A percentile compares a stretch with the other conserved stretches of the same genome.
Evolutionary conservation across 2,888 invertebrate genomes (phyloP).

Genomic region (Busseola fusca): DNA sequence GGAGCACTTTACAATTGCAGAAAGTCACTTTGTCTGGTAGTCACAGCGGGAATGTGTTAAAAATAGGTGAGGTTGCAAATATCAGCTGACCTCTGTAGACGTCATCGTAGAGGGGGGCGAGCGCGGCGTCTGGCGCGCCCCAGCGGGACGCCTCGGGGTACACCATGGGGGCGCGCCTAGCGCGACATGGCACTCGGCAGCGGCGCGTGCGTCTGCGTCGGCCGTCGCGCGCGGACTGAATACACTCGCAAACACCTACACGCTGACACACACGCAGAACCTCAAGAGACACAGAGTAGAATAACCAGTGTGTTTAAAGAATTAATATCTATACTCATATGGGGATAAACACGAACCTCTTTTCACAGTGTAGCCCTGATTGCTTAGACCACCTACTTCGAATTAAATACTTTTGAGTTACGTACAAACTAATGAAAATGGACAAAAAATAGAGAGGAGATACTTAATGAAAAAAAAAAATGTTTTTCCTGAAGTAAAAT

Average conservation of each 20-base stretch:
- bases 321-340: slow-evolving; percentile 31
- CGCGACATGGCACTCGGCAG: slow-evolving; percentile 77
- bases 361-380: slow-evolving; percentile 18
- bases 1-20: slow-evolving; percentile 61
- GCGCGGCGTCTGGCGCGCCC: slow-evolving; percentile 90
- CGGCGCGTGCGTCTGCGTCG: slow-evolving; percentile 84
- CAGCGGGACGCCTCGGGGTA: slow-evolving; percentile 90
- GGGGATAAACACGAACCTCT: slow-evolving; percentile 18
- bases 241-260: slow-evolving; percentile 58
- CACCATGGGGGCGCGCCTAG: slow-evolving; percentile 88
- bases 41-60: slow-evolving; percentile 51
- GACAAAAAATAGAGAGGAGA: no score
- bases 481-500: background rate
- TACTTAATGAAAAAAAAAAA: background rate
- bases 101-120: slow-evolving; percentile 91
- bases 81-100: slow-evolving; percentile 90
- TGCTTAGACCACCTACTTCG: slow-evolving; percentile 32
- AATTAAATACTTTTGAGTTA: slow-evolving; percentile 12
- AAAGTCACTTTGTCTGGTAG: slow-evolving; percentile 65
- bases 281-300: slow-evolving; percentile 45
- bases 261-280: slow-evolving; percentile 50
- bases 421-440: background rate
- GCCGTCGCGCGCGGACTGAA: slow-evolving; percentile 83
- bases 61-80: slow-evolving; percentile 70
- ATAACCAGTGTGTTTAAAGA: slow-evolving; percentile 51